phyloP scores from a whole-genome alignment of 2,113 vertebrate species.

The Aphyosemion australe region DNA sequence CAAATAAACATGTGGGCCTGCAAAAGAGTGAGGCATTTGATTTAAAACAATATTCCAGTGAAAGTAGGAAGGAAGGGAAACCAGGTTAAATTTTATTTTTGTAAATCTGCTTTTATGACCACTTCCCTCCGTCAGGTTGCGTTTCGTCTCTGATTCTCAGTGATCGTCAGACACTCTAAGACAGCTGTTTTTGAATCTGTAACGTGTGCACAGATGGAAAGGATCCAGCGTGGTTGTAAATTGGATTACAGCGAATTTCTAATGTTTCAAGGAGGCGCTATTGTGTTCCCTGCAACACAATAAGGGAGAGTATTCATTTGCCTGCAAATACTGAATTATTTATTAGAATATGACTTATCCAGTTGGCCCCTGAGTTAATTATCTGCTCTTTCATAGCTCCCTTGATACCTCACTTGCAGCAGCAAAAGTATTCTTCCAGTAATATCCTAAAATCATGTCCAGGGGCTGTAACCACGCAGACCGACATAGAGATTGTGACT shows the following conservation, averaged over 20 bases:
- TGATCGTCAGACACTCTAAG: no score
- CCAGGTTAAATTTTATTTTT: no score
- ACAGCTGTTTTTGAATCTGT: no score
- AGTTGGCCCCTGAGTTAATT: conserved; percentile 74
- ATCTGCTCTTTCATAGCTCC: conserved; percentile 73
- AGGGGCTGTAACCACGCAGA: no score
- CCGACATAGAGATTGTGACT: no score
- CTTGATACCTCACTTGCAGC: conserved; percentile 57
- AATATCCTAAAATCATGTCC: conserved; percentile 53
- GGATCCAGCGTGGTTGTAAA: conserved; percentile 21
- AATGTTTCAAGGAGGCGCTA: conserved; percentile 32
- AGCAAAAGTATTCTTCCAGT: conserved; percentile 64
- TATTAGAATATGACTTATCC: conserved; percentile 73
- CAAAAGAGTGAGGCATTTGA: no score
- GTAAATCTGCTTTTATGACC: no score
- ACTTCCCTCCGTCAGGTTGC: no score
- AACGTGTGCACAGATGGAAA: conserved; percentile 6
- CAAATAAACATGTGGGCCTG: no score
- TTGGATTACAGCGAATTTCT: conserved; percentile 42
- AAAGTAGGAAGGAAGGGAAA: no score
- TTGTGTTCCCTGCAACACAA: conserved; percentile 56
- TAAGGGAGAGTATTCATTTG: conserved; percentile 50
- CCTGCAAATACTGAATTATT: conserved; percentile 76
- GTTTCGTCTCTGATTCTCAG: no score
- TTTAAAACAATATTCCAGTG: no score